phyloP scores from a whole-genome alignment of 1,140 invertebrate genomes.

The Phortica variegata region DNA sequence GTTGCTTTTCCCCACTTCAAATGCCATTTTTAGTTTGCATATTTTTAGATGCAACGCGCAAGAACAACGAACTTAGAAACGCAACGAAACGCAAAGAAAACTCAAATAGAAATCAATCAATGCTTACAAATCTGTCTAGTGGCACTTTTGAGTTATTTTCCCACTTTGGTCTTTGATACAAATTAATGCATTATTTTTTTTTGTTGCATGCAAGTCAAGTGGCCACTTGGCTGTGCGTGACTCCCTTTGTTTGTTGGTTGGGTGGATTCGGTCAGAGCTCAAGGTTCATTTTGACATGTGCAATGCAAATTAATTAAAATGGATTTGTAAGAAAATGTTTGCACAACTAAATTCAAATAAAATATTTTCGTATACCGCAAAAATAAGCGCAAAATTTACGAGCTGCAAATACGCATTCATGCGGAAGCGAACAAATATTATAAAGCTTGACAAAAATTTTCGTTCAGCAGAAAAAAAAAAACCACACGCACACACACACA shows the following conservation, averaged over 20 bases:
- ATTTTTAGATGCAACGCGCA: slow-evolving; percentile 20
- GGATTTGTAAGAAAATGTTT: too few relatives aligned
- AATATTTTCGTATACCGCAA: slow-evolving; percentile 31
- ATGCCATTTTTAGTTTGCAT: slow-evolving; percentile 23
- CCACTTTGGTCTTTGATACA: slow-evolving; percentile 48
- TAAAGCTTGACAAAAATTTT: slow-evolving; percentile 2
- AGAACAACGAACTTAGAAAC: slow-evolving; percentile 19
- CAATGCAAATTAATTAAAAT: too few relatives aligned
- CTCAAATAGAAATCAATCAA: slow-evolving; percentile 49
- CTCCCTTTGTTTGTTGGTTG: background rate
- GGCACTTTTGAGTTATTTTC: slow-evolving; percentile 48
- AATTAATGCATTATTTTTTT: slow-evolving; percentile 30
- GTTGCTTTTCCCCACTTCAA: slow-evolving; percentile 9
- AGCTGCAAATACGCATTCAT: slow-evolving; percentile 12
- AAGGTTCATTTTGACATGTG: too few relatives aligned
- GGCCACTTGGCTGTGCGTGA: slow-evolving; percentile 1
- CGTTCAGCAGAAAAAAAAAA: too few relatives aligned
- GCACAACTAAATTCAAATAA: slow-evolving; percentile 27
- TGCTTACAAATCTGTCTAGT: slow-evolving; percentile 21
- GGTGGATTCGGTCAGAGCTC: too few relatives aligned
- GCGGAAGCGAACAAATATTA: background rate
- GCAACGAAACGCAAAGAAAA: slow-evolving; percentile 11
- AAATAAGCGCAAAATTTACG: slow-evolving; percentile 48
- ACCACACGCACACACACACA: slow-evolving; percentile 4
- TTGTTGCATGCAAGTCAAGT: background rate